These are phyloP conservation scores for Thomomys bottae DNA, from an alignment of 2,113 vertebrate species.

Conservation along the genomic window DNA sequence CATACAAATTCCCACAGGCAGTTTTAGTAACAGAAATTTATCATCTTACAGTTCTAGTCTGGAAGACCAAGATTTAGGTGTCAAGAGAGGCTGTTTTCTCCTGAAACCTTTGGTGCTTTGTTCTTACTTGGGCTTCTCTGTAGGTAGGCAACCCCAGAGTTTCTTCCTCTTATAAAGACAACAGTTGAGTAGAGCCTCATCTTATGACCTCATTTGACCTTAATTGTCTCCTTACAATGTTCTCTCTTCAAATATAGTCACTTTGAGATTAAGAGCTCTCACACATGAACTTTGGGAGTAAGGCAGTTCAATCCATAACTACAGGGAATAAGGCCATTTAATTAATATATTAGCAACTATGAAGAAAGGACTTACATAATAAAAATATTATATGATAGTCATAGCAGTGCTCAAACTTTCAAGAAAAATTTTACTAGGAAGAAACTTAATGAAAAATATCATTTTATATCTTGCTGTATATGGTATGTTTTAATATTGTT, in stretches of 20 bases:
- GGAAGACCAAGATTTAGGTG: neutral
- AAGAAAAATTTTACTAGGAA: neutral
- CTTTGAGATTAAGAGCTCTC: neutral
- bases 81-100: neutral
- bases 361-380: neutral
- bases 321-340: neutral
- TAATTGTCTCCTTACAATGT: neutral
- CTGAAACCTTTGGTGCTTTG: neutral
- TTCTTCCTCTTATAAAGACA: neutral
- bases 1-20: neutral
- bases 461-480: conserved; percentile 15
- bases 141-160: neutral
- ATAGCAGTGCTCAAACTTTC: neutral
- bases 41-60: neutral
- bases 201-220: neutral
- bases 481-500: neutral
- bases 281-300: neutral
- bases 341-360: neutral
- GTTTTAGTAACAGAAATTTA: neutral
- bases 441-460: neutral
- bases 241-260: neutral
- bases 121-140: neutral
- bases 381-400: neutral
- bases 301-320: neutral
- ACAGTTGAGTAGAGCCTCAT: neutral